Evolutionary conservation across 2,113 vertebrate genomes (phyloP), one percentile per base, ranked within the genome.

Genomic region (Heterotis niloticus): DNA sequence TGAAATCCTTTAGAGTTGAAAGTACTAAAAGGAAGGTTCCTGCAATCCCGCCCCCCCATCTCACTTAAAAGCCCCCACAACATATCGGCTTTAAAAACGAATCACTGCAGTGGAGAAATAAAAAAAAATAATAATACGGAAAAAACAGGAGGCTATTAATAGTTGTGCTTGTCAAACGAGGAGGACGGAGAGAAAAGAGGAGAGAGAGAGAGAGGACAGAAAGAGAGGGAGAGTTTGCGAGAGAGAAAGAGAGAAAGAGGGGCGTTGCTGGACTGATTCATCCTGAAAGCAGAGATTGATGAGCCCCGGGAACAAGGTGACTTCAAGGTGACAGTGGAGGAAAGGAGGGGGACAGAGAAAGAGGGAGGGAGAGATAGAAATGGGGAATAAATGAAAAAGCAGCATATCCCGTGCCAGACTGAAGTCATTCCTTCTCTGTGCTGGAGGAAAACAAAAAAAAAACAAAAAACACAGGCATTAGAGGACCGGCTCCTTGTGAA

Each of bases 271-370:
- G 84, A 89, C 80, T 81, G 83, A 87, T 85, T 81, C 82, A 79
- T 76, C 83, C 34, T 59, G 64, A 79, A 80, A 0, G 64, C 83
- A 85, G 84, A 91, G 87, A 90, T 68, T 88, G 88, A 88, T 90
- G 88, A 91, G 84, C 81, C 88, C 28, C 79, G 67, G 67, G 80
- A 76, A 78, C 85, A 92, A 93, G 91, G 89, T 91, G 90, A 92
- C 88, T 88, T 86, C 81, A 86, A 90, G 83, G 84, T 83, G 80
- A 28, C 0, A 77, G 78, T 80, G 57, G 77, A 59, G 82, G 78
- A 77, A 78, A 62, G 82, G 79, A 78, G 44, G 76, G 80, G 68
- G 67, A 18, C 23, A 16, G 65, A 76, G 68, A n/a, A 62, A 29
- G 67, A 52, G 29, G 66, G 60, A 78, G 81, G 66, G 67, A 77